phyloP scores from a whole-genome alignment of 2,888 invertebrate genomes.

The Acanthopleura granulata region DNA sequence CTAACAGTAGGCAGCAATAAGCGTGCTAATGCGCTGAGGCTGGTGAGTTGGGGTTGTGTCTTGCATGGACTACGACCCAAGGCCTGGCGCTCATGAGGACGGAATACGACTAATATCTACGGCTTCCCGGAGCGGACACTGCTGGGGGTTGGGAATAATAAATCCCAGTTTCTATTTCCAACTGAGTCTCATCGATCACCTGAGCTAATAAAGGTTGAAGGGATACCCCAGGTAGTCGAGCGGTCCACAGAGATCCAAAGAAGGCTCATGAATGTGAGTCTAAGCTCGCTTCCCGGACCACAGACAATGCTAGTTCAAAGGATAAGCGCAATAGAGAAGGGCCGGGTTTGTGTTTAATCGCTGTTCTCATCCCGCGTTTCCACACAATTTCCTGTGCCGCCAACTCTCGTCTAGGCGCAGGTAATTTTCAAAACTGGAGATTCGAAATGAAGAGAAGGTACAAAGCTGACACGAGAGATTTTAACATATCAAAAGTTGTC shows the following conservation, averaged over 20 bases:
- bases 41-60: too few species aligned
- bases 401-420: background rate
- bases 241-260: background rate
- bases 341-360: too few species aligned
- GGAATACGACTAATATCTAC: background rate
- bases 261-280: background rate
- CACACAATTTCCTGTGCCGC: background rate
- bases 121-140: background rate
- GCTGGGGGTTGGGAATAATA: background rate
- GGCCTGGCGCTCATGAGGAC: background rate
- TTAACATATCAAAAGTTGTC: too few species aligned
- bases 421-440: background rate
- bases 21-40: too few species aligned
- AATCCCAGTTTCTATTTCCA: background rate
- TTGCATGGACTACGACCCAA: background rate
- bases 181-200: constrained; percentile 1
- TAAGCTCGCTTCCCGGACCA: background rate
- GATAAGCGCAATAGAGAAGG: background rate
- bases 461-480: too few species aligned
- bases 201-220: constrained; percentile 6
- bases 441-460: too few species aligned
- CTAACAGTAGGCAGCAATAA: too few species aligned
- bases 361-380: background rate
- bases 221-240: constrained; percentile 7
- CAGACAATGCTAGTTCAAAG: background rate